Evolutionary conservation across 1,140 invertebrate genomes (phyloP).

Genomic region (Hylaeus volcanicus): DNA sequence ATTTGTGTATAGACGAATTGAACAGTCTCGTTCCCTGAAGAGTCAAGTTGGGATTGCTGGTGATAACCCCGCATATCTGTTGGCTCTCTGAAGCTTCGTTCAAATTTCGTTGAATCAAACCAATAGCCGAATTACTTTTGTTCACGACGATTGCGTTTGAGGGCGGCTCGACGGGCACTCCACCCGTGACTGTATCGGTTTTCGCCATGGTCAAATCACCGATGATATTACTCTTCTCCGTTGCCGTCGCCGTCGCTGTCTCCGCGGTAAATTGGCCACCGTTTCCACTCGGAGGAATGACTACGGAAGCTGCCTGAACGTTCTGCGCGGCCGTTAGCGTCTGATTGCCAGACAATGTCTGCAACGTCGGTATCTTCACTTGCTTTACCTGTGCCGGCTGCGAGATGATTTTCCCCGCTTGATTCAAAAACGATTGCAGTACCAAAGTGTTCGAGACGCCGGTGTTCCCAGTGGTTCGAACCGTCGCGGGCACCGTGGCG

Average conservation of each 20-base stretch:
- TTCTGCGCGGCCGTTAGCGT: constrained; percentile 53
- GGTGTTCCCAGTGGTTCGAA: constrained; percentile 70
- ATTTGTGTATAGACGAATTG: constrained; percentile 75
- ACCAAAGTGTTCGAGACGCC: constrained; percentile 80
- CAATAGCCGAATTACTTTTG: constrained; percentile 69
- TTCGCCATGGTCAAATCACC: constrained; percentile 59
- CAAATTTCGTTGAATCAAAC: constrained; percentile 71
- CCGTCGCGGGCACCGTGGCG: constrained; percentile 83
- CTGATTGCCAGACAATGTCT: constrained; percentile 65
- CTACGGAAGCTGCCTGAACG: constrained; percentile 62
- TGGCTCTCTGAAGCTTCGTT: constrained; percentile 69
- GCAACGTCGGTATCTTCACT: constrained; percentile 73
- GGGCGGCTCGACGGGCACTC: constrained; percentile 39
- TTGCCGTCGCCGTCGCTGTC: not conserved
- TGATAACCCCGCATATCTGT: constrained; percentile 78
- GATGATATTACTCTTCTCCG: constrained; percentile 35
- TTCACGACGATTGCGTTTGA: constrained; percentile 74
- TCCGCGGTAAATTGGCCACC: constrained; percentile 64
- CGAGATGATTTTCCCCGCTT: constrained; percentile 80
- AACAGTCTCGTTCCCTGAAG: constrained; percentile 74
- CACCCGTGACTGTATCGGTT: constrained; percentile 20
- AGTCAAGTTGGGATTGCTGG: constrained; percentile 75
- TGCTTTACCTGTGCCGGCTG: constrained; percentile 76
- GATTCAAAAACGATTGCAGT: constrained; percentile 82
- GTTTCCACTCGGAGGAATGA: constrained; percentile 60